phyloP scores from a whole-genome alignment of 2,113 vertebrate species.

The Hymenochirus boettgeri region DNA sequence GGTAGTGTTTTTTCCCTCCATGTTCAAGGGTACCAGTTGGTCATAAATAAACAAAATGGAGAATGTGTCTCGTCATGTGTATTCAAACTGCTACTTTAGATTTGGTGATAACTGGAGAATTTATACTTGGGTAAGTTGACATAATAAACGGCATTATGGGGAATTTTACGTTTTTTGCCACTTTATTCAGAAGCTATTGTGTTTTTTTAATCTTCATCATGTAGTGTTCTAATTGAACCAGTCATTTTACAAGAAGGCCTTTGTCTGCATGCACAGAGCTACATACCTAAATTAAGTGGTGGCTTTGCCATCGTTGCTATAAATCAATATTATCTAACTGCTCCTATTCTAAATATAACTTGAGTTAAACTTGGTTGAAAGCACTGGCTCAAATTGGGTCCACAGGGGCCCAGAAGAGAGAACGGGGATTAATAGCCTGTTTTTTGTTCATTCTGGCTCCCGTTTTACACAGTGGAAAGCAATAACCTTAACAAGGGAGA shows the following conservation, averaged over 20 bases:
- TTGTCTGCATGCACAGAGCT: constrained; percentile 65
- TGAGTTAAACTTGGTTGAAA: constrained; percentile 55
- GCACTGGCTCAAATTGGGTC: constrained; percentile 53
- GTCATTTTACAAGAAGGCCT: constrained; percentile 67
- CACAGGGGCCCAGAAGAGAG: constrained; percentile 51
- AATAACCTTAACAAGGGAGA: constrained; percentile 57
- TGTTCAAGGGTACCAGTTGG: no score
- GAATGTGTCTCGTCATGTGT: no score
- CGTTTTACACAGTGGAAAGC: constrained; percentile 57
- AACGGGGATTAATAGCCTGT: constrained; percentile 53
- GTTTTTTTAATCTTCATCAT: constrained; percentile 41
- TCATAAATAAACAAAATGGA: no score
- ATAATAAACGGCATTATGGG: no score
- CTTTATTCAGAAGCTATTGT: constrained; percentile 57
- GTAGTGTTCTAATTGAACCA: constrained; percentile 61
- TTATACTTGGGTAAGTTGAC: no score
- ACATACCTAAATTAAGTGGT: constrained; percentile 60
- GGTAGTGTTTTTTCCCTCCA: no score
- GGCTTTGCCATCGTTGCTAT: constrained; percentile 62
- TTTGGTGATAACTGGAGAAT: no score
- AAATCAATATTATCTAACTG: constrained; percentile 69
- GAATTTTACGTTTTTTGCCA: no score
- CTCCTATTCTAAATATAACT: constrained; percentile 57
- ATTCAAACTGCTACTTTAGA: no score
- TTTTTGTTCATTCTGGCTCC: constrained; percentile 60